Conservation (phyloP, 2,797 vertebrate genomes). For the Vipera ursinii region DNA sequence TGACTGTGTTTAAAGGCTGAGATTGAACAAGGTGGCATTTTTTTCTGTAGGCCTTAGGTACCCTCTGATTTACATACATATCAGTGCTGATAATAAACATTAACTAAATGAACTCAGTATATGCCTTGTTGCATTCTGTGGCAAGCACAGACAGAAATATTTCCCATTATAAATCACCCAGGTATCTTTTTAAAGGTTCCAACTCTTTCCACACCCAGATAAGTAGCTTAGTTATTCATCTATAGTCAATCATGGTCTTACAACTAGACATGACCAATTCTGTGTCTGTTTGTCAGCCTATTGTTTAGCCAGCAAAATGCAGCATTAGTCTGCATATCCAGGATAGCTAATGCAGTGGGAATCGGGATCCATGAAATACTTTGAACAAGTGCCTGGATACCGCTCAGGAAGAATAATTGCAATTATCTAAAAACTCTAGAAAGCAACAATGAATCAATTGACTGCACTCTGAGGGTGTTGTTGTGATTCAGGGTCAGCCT, state of each 20-base stretch:
- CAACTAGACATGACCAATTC: neutral
- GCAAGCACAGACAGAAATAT: neutral
- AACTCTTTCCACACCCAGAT: neutral
- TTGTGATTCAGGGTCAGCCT: no score
- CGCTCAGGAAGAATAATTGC: neutral
- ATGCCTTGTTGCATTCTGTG: neutral
- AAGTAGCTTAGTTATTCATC: neutral
- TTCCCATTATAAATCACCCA: neutral
- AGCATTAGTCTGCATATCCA: neutral
- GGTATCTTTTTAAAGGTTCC: neutral
- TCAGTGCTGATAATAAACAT: neutral
- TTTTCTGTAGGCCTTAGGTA: neutral
- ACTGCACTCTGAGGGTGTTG: neutral
- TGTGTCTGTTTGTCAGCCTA: neutral
- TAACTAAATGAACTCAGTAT: neutral
- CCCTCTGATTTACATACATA: neutral
- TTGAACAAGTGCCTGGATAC: neutral
- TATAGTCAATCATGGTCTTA: neutral
- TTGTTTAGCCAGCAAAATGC: neutral
- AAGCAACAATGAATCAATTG: neutral
- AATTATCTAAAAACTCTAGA: neutral
- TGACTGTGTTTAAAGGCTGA: neutral
- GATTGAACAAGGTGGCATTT: neutral
- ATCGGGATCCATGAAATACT: neutral
- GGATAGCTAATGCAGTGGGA: neutral